Conservation (phyloP, 1,140 invertebrate genomes). For the Portunus trituberculatus region DNA sequence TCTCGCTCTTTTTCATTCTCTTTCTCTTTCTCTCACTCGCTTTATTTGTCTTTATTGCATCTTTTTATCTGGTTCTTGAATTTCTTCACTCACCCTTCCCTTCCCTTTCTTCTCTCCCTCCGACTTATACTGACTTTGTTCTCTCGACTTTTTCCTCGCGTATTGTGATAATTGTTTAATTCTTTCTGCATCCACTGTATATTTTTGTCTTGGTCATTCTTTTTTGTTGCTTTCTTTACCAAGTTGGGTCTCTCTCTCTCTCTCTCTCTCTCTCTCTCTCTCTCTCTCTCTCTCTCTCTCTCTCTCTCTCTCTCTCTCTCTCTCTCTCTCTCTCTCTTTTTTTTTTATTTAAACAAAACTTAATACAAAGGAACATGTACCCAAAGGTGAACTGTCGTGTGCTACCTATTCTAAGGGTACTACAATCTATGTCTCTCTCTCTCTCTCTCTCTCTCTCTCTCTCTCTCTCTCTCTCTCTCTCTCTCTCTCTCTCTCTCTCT, state of each 20-base stretch:
- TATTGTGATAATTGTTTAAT: not conserved
- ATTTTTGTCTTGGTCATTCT: not conserved
- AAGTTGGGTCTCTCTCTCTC: not conserved
- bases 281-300: too few species aligned
- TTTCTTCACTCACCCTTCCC: not conserved
- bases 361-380: too few species aligned
- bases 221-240: too few species aligned
- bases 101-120: not conserved
- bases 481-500: too few species aligned
- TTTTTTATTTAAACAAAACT: too few species aligned
- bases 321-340: too few species aligned
- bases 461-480: too few species aligned
- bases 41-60: not conserved
- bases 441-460: not conserved
- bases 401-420: too few species aligned
- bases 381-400: too few species aligned
- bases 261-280: conserved; percentile 17
- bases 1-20: not conserved
- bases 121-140: conserved; percentile 2
- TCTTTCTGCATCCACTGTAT: not conserved
- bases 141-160: not conserved
- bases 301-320: too few species aligned
- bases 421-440: too few species aligned
- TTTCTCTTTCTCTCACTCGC: too few species aligned
- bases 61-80: not conserved